Evolutionary conservation across 2,113 vertebrate species (phyloP), one percentile per base, ranked within the genome.

Genomic region (Pelodiscus sinensis): DNA sequence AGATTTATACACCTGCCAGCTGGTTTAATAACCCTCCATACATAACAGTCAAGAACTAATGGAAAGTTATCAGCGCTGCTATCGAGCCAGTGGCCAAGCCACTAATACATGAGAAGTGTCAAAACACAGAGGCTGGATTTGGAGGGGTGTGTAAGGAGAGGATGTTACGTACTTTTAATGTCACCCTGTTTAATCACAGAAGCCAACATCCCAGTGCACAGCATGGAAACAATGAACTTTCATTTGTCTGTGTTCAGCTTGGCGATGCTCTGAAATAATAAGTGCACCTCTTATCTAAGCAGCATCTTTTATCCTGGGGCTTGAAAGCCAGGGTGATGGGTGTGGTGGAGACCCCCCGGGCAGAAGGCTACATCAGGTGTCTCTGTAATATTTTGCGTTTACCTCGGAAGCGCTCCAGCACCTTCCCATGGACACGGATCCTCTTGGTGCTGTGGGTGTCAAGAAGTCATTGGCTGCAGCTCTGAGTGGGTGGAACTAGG

Each of bases 1-100:
- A 90, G 89, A 71, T 55, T 84, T 87, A 92, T 87, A 51, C 1
- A 83, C 73, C 90, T 95, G 80, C 62, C 71, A 93, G 57, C 24
- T 82, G 86, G 80, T 93, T 83, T 87, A 90, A 84, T 79, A 87
- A 68, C 73, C 73, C 15, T 38, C 83, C 25, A n/a, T 71, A 31
- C 11, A 2, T 78, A 94, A 89, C 52, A 77, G 82, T 58, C 82
- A 83, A 81, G 60, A 88, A 44, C 89, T 91, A 83, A 81, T 44
- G 84, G 82, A 58, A 89, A 57, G 60, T 51, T 55, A 86, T 1
- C 81, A 82, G 81, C 27, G 60, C 57, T 24, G 3, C 78, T 22
- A 7, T 71, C 75, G 90, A 95, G 73, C 73, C 87, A 84, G 54
- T 15, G 14, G 38, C 83, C 8, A 44, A 81, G 13, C 54, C 35